These are phyloP conservation scores for Eurypyga helias DNA, from an alignment of 2,113 vertebrate genomes.

Conservation along the genomic window DNA sequence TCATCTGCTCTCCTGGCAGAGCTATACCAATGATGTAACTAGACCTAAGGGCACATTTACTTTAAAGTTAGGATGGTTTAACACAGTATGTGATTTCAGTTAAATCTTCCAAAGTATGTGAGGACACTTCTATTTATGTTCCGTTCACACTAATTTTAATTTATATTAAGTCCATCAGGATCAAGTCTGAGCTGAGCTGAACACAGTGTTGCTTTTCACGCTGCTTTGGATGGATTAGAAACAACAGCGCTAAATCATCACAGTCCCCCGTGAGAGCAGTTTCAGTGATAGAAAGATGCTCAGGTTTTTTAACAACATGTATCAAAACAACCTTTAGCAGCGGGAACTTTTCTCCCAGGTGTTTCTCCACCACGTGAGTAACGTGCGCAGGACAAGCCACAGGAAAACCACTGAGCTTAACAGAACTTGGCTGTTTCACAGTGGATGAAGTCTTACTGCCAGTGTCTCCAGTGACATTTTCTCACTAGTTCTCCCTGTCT, in stretches of 20 bases:
- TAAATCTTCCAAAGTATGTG: neutral
- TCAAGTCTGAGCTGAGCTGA: conserved; percentile 2
- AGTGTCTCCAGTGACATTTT: neutral
- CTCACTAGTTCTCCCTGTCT: neutral
- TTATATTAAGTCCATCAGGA: conserved; percentile 30
- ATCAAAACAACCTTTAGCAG: neutral
- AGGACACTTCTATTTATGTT: conserved; percentile 35
- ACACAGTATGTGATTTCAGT: neutral
- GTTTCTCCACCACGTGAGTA: neutral
- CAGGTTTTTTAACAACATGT: neutral
- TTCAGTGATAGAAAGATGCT: neutral
- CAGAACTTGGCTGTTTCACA: neutral
- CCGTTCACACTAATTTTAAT: neutral
- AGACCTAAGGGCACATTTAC: conserved; percentile 9
- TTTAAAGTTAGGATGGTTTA: conserved; percentile 14
- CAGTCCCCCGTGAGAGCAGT: neutral
- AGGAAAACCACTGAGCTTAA: neutral
- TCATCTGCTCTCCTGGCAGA: neutral
- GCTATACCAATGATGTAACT: neutral
- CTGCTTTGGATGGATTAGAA: conserved; percentile 13
- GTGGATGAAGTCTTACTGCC: neutral
- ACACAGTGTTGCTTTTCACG: neutral
- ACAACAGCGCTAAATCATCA: neutral
- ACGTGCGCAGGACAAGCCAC: neutral
- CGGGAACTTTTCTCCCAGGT: neutral